Base-by-base conservation (phyloP, 2,113 vertebrate species). In the Corythoichthys haematopterus region DNA sequence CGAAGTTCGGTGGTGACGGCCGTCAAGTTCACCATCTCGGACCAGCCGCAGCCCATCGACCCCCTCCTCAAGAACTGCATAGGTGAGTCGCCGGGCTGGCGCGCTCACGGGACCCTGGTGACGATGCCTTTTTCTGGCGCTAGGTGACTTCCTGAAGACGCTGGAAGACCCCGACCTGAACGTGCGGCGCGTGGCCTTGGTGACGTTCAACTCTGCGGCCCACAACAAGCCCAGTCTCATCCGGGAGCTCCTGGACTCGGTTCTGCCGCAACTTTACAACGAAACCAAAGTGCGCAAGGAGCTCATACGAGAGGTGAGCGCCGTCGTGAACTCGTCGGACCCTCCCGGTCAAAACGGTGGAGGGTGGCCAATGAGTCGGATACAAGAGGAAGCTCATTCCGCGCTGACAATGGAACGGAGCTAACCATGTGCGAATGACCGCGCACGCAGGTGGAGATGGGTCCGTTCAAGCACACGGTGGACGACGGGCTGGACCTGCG, bases 281-380 rank as follows among this genome's bases (percentile, higher is more conserved):
- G 97, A 99, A 93, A 99, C 97, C 78, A 98, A 98, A 95, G 97
- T 99, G 77, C 91, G 96, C 80, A 98, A 98, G 89, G 96, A 99
- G 78, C 92, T 99, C 69, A 98, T 98, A 88, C 88, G 97, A 93
- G 96, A 99, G 94, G 96, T 97, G 84, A 65, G 14, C 9, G 16
- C 57, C 48, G 15, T 53, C 64, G 11, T 58, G 47, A 28, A 4
- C 20, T 28, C 20, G 20, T 28, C 20, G 20, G 20, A 28, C 20
- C 20, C 20, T 28, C 20, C 20, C 20, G 20, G 20, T 28, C 20
- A 28, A 28, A 28, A 28, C 20, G 20, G 20, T 28, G 20, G 20
- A 28, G 20, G 20, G 20, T 28, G 20, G 20, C 20, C 20, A 28
- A 28, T 28, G 20, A 28, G 20, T 28, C 1, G 20, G 20, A 28